Evolutionary conservation across 2,888 invertebrate genomes (phyloP), one percentile per base, ranked within the genome.

Genomic region (Oxytorus armatus): DNA sequence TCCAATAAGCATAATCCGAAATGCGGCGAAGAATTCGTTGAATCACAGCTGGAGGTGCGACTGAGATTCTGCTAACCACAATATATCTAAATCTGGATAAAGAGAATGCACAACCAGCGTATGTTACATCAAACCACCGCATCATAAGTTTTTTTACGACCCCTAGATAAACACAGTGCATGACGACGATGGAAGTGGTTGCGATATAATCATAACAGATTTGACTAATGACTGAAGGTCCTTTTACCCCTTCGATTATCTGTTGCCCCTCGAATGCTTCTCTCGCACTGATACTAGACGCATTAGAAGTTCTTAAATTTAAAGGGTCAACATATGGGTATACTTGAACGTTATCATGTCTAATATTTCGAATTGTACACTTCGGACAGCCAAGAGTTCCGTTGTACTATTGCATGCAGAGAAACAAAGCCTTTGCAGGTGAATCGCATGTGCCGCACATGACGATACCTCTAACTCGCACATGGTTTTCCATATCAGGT

Each of bases 81-180:
- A 55, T 16, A 2, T 16, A 1, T 1, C 25, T 33, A 16, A 33
- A 55, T 0, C 55, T 23, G 33, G 0, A 2, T 0, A 55, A 25
- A 0, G 55, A 33, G 14, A 55, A 55, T 0, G 18, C 2, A n/a
- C 25, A 5, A 53, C 14, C 21, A 14, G 23, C 7, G 1, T 14
- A 42, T 23, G 25, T 49, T 21, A 53, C 8, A 36, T 73, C 53
- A 23, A 85, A 83, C 79, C 75, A 82, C 29, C 84, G 66, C 16
- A 3, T 23, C 33, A 83, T 42, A 5, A 81, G 21, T 25, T 70
- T 77, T 66, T 81, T 80, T 2, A 75, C n/a, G n/a, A n/a, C n/a
- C n/a, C n/a, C n/a, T n/a, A n/a, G n/a, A n/a, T n/a, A n/a, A 18
- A 83, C 49, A 63, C 8, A 83, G 49, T 85, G 83, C 76, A 85